Conservation (phyloP, 2,888 invertebrate genomes). For the Pogonocherus hispidulus region DNA sequence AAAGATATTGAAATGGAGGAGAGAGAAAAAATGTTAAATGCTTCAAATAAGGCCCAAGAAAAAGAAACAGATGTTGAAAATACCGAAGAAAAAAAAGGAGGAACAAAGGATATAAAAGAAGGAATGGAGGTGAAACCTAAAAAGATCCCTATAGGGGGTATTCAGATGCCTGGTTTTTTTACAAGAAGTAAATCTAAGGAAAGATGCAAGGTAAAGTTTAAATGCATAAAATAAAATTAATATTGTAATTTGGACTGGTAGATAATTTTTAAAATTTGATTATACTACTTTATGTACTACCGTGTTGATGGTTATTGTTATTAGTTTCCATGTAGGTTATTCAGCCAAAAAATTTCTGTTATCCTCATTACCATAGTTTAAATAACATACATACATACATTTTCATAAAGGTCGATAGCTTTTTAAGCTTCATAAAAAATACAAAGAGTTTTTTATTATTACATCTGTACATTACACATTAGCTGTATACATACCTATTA, state of each 20-base stretch:
- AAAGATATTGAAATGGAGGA: constrained; percentile 78
- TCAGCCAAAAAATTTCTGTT: no score
- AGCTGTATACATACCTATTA: no score
- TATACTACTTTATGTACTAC: no score
- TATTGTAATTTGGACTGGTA: neutral
- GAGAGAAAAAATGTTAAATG: constrained; percentile 74
- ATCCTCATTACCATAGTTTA: no score
- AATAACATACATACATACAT: no score
- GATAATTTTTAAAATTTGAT: no score
- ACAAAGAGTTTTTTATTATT: no score
- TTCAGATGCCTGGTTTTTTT: constrained; percentile 90
- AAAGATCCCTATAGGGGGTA: constrained; percentile 89
- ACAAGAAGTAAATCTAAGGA: constrained; percentile 83
- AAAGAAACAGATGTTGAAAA: constrained; percentile 61
- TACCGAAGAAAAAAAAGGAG: constrained; percentile 71
- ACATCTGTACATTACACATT: no score
- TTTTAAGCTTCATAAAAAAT: no score
- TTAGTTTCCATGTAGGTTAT: no score
- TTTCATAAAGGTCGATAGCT: no score
- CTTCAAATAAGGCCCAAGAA: constrained; percentile 73
- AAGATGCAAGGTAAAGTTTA: constrained; percentile 81
- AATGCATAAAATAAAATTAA: constrained; percentile 56
- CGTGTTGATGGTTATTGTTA: no score
- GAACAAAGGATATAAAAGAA: constrained; percentile 74
- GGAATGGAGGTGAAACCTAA: constrained; percentile 84